phyloP scores from a whole-genome alignment of 1,140 invertebrate genomes.

The Zophobas atratus region DNA sequence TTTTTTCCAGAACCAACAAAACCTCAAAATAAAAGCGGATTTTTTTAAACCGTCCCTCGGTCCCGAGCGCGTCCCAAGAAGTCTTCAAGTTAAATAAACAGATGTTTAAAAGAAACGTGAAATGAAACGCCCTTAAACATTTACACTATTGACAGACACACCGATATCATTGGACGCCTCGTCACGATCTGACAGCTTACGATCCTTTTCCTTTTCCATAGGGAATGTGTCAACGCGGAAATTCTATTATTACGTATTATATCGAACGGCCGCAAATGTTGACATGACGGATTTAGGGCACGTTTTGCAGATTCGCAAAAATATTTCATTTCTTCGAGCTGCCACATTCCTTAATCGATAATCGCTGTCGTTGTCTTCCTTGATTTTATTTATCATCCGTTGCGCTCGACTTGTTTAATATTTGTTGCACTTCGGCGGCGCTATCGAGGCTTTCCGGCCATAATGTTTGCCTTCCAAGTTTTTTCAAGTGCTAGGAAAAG shows the following conservation, averaged over 20 bases:
- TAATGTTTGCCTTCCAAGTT: not conserved
- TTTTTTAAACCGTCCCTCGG: no score
- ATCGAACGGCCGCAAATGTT: not conserved
- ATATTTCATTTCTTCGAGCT: no score
- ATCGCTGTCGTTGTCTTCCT: no score
- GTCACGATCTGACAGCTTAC: conserved; percentile 12
- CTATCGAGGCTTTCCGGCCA: not conserved
- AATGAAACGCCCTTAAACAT: not conserved
- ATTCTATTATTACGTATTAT: conserved; percentile 19
- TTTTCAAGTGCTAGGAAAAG: conserved; percentile 14
- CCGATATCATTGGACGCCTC: not conserved
- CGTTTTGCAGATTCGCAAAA: no score
- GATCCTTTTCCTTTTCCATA: not conserved
- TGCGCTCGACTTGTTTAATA: no score
- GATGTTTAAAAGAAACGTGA: no score
- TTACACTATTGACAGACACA: not conserved
- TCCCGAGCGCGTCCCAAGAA: not conserved
- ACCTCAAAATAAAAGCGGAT: no score
- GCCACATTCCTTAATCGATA: no score
- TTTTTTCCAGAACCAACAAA: no score
- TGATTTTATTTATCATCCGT: no score
- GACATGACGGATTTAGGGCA: no score
- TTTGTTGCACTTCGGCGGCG: not conserved
- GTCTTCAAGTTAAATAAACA: not conserved
- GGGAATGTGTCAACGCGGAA: conserved; percentile 8